Evolutionary conservation across 2,797 vertebrate genomes (phyloP), one percentile per base, ranked within the genome.

Genomic region (Anabas testudineus): DNA sequence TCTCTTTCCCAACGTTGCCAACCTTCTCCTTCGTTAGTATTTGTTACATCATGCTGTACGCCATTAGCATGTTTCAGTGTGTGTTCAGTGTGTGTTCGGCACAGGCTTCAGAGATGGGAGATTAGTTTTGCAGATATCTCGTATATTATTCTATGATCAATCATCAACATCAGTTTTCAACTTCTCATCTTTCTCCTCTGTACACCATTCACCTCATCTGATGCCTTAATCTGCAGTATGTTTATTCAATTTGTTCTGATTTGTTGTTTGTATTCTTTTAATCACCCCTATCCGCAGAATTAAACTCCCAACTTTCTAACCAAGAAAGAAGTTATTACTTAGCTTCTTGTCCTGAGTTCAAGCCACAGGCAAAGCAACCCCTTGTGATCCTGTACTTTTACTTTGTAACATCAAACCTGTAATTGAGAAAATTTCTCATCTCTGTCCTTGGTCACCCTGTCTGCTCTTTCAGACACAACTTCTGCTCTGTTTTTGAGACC

Each of bases 401-500:
- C 13, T 18, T 24, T 49, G 21, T 48, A 32, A 42, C 3, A 32
- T 41, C 5, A 32, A 21, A 0, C 21, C 19, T 32, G 2, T 43
- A 45, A 60, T 58, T 71, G 37, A 47, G 39, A 49, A 15, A 7
- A 41, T 16, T 0, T 51, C n/a, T 64, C 36, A 19, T 74, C 48
- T 16, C 5, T 16, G 21, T 56, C 47, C 19, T 63, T 52, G 10
- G 10, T 63, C n/a, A 15, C n/a, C 39, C 22, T 32, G 24, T 52
- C 55, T 59, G 19, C 4, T 37, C 49, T 59, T 36, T 32, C 14
- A 46, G 49, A 42, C 47, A 45, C 52, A 59, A 26, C 67, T 24
- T 43, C 7, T 57, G 45, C 72, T 46, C 34, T 47, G 41, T 58
- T 69, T 9, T 48, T 28, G 21, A 55, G 72, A 66, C 24, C 26